Conservation (phyloP, 2,797 vertebrate genomes). For the Heterohyrax brucei region DNA sequence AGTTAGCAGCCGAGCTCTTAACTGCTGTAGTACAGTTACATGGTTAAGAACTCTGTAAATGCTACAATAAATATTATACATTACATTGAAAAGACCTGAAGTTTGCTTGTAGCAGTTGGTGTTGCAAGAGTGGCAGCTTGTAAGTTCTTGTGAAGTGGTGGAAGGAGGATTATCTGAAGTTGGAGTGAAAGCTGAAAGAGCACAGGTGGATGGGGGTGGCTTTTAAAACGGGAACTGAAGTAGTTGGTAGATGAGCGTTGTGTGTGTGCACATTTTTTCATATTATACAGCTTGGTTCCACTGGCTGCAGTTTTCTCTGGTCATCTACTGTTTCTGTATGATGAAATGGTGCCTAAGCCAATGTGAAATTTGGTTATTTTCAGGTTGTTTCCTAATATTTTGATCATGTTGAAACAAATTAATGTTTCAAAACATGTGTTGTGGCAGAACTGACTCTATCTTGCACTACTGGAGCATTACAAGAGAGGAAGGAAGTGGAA, state of each 20-base stretch:
- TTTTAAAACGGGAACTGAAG: not conserved
- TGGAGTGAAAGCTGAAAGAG: not conserved
- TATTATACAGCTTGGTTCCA: not conserved
- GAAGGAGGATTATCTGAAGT: not conserved
- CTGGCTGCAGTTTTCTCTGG: not conserved
- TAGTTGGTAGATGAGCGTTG: not conserved
- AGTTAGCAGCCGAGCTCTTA: too few species aligned
- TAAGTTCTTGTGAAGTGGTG: not conserved
- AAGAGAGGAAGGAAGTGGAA: not conserved
- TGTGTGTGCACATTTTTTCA: not conserved
- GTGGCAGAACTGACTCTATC: not conserved
- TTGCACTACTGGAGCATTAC: not conserved
- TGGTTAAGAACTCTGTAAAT: not conserved
- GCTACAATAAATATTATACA: not conserved
- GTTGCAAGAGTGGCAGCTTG: not conserved
- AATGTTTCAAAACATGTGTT: not conserved
- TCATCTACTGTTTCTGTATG: not conserved
- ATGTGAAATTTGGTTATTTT: not conserved
- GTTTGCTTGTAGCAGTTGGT: not conserved
- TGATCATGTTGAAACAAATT: not conserved
- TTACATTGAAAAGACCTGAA: not conserved
- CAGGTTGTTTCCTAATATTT: slow-evolving; percentile 38
- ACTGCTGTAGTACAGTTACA: not conserved
- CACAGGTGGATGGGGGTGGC: not conserved
- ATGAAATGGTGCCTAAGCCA: not conserved